Evolutionary conservation across 2,888 invertebrate genomes (phyloP), one percentile per base, ranked within the genome.

Genomic region (Tinea semifulvella): DNA sequence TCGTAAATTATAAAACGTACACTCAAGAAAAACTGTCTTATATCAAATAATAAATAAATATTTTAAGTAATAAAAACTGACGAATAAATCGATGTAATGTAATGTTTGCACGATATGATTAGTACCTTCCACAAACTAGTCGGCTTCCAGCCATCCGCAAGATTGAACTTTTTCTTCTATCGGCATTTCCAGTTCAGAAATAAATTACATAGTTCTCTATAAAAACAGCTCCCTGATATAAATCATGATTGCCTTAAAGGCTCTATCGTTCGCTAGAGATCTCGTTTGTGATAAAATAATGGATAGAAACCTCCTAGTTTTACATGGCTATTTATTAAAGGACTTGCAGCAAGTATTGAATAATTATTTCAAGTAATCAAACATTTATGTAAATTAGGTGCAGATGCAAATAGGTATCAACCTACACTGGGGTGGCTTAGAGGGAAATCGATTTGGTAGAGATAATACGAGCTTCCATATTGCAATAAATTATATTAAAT

Each of bases 181-280:
- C 11, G 31, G 31, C 7, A 31, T 31, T 31, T 14, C 31, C 13
- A 31, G 31, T 31, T 31, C 31, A 36, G 36, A 18, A 36, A 36
- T 36, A 36, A 36, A 36, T 36, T 36, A 18, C 36, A 36, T 18
- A 16, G 18, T 36, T 16, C 18, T 18, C 36, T 36, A 36, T 36
- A 36, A 36, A 36, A 36, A 36, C 36, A 18, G 36, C 36, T 36
- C 36, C 36, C 36, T 22, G 36, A 36, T 36, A 36, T 36, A 36
- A 36, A 36, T 36, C 36, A 36, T 18, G 36, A 36, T 36, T 36
- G 36, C 36, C 36, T 36, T 36, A 36, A 36, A 18, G 31, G 36
- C 10, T 36, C 36, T 36, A 36, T 36, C 36, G 36, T 18, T 36
- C 36, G 17, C 18, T 18, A 16, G 36, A 36, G 11, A 36, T 36